Conservation (phyloP, 64 coral and sea anemone species). For the Montipora sp. region DNA sequence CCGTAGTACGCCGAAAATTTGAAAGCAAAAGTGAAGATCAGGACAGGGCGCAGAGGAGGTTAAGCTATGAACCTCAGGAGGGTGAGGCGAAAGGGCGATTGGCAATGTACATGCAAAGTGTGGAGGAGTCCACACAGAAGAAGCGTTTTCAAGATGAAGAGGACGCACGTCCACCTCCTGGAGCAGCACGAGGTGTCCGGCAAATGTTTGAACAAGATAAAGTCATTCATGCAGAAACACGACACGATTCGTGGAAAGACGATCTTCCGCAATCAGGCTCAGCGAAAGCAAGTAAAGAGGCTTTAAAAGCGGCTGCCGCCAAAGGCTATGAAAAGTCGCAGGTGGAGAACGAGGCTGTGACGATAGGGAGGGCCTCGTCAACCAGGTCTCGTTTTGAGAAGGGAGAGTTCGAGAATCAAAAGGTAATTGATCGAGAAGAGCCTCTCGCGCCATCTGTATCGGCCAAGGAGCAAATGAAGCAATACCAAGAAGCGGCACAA, state of each 20-base stretch:
- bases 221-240: slow-evolving; percentile 29
- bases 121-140: slow-evolving; percentile 20
- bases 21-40: slow-evolving; percentile 21
- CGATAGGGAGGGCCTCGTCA: background rate
- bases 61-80: slow-evolving; percentile 61
- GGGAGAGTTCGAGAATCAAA: slow-evolving; percentile 41
- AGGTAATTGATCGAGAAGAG: slow-evolving; percentile 12
- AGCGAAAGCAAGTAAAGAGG: slow-evolving; percentile 24
- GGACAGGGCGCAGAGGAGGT: slow-evolving; percentile 39
- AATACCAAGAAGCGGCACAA: slow-evolving; percentile 15
- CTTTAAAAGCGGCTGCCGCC: slow-evolving; percentile 24
- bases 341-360: slow-evolving; percentile 26
- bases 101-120: slow-evolving; percentile 37
- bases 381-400: slow-evolving; percentile 25
- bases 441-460: slow-evolving; percentile 5
- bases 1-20: slow-evolving; percentile 44
- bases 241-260: slow-evolving; percentile 25
- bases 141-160: slow-evolving; percentile 5
- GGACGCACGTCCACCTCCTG: slow-evolving; percentile 18
- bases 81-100: slow-evolving; percentile 39
- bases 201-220: slow-evolving; percentile 53
- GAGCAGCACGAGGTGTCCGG: slow-evolving; percentile 17
- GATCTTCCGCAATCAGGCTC: slow-evolving; percentile 27
- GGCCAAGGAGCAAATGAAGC: slow-evolving; percentile 32
- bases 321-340: slow-evolving; percentile 40